These are phyloP conservation scores for Apodemia mormo DNA, from an alignment of 2,888 invertebrate genomes.

Conservation along the genomic window DNA sequence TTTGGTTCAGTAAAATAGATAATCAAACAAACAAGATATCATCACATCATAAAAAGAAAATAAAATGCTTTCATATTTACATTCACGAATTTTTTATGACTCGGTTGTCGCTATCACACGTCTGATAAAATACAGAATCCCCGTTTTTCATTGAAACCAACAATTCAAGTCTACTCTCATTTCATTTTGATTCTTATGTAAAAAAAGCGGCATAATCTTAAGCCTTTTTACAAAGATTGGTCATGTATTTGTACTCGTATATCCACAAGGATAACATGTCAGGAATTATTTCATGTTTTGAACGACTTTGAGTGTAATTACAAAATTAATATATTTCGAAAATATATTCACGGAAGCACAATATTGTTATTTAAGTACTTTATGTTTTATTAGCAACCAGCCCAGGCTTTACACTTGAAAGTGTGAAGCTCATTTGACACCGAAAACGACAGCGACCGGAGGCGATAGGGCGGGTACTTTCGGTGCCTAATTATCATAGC, in stretches of 20 bases:
- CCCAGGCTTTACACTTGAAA: too few species aligned
- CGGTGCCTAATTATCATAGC: too few species aligned
- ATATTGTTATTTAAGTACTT: too few species aligned
- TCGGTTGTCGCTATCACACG: conserved; percentile 14
- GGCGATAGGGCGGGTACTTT: too few species aligned
- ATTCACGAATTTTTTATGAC: conserved; percentile 11
- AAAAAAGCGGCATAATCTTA: background rate
- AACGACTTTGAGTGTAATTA: background rate
- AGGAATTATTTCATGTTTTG: background rate
- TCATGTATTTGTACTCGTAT: background rate
- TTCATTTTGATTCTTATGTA: conserved; percentile 2
- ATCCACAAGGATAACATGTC: background rate
- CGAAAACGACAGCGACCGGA: too few species aligned
- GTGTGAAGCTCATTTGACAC: too few species aligned
- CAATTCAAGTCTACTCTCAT: conserved; percentile 15
- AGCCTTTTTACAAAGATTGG: background rate
- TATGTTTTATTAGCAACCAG: too few species aligned
- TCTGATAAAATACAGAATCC: conserved; percentile 17
- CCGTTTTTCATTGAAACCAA: conserved; percentile 14
- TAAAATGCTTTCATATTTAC: conserved; percentile 13
- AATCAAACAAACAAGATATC: conserved; percentile 13
- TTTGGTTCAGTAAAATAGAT: background rate
- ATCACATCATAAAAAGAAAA: conserved; percentile 11
- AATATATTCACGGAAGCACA: too few species aligned
- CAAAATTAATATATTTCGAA: background rate